phyloP scores from a whole-genome alignment of 2,888 invertebrate species.

The Sympetrum striolatum region DNA sequence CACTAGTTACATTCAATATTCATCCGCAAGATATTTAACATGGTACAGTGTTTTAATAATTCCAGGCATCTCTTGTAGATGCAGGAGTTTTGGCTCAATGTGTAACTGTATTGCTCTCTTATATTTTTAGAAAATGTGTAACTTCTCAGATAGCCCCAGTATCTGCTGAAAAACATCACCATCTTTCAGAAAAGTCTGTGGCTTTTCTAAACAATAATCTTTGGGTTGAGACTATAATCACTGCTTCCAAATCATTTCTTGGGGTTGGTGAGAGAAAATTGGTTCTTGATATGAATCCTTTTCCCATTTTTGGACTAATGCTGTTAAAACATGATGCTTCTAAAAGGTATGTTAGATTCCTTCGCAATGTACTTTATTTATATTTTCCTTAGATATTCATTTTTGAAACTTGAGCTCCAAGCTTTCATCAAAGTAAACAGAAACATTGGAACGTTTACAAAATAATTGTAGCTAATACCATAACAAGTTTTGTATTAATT shows the following conservation, averaged over 20 bases:
- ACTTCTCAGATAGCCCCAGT: background rate
- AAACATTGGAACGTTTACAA: no score
- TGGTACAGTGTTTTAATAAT: no score
- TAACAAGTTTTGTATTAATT: no score
- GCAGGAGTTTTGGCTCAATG: no score
- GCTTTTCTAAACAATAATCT: slow-evolving; percentile 63
- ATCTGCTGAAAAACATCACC: slow-evolving; percentile 55
- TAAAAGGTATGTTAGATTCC: slow-evolving; percentile 10
- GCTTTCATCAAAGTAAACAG: no score
- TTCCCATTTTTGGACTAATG: slow-evolving; percentile 69
- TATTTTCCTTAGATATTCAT: no score
- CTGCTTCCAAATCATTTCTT: slow-evolving; percentile 53
- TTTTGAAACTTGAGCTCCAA: no score
- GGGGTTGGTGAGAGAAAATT: slow-evolving; percentile 55
- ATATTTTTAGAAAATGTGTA: background rate
- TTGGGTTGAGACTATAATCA: slow-evolving; percentile 59
- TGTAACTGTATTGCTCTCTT: background rate
- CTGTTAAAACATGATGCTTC: slow-evolving; percentile 57
- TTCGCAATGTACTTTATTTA: background rate
- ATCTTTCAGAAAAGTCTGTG: slow-evolving; percentile 56
- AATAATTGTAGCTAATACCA: no score
- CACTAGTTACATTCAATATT: no score
- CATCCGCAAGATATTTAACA: no score
- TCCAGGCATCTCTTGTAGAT: no score
- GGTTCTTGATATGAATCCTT: slow-evolving; percentile 68